Conservation (phyloP, 2,113 vertebrate genomes). For the Protobothrops mucrosquamatus region DNA sequence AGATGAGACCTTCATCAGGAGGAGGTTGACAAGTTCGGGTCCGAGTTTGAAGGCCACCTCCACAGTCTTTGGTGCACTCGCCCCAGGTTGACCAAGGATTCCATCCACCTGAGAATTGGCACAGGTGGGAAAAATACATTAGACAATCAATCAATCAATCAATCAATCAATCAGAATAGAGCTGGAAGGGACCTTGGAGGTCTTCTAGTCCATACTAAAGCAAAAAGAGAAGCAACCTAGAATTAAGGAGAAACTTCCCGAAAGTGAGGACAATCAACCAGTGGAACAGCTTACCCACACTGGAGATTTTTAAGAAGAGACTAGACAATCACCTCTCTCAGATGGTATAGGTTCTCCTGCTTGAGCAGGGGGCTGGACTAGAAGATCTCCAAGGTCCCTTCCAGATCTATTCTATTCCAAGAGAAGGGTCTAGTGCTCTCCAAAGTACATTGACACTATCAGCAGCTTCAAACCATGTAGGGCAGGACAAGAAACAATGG, state of each 20-base stretch:
- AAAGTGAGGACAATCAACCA: too few relatives aligned
- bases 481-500: neutral
- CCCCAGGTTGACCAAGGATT: slow-evolving; percentile 89
- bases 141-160: too few relatives aligned
- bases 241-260: too few relatives aligned
- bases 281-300: too few relatives aligned
- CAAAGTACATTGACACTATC: neutral
- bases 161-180: too few relatives aligned
- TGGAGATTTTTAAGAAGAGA: too few relatives aligned
- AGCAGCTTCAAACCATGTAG: neutral
- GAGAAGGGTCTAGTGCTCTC: neutral
- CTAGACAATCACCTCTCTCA: too few relatives aligned
- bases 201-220: neutral
- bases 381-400: too few relatives aligned
- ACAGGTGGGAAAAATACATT: slow-evolving; percentile 20
- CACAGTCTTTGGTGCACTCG: slow-evolving; percentile 92
- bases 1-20: slow-evolving; percentile 78
- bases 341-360: too few relatives aligned
- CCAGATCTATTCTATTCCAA: too few relatives aligned
- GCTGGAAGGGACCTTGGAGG: too few relatives aligned
- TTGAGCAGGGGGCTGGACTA: too few relatives aligned
- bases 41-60: slow-evolving; percentile 89
- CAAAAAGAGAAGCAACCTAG: neutral
- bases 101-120: slow-evolving; percentile 84
- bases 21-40: slow-evolving; percentile 83